Conservation (phyloP, 1,140 invertebrate species). For the Bombus huntii region DNA sequence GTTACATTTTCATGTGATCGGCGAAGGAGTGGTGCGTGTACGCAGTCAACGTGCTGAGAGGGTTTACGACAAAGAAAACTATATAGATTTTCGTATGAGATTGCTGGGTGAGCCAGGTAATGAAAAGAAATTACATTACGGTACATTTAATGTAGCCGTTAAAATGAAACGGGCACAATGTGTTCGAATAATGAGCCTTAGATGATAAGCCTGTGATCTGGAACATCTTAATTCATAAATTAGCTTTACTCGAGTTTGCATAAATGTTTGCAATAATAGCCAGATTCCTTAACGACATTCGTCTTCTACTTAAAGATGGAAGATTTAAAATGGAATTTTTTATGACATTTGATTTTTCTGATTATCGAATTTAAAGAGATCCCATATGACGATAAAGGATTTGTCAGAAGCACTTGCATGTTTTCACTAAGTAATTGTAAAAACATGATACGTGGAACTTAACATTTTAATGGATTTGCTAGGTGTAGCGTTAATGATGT, state of each 20-base stretch:
- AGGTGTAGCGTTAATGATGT: not conserved
- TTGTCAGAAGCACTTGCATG: not conserved
- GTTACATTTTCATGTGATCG: constrained; percentile 96
- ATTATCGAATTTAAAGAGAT: not conserved
- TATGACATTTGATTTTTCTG: not conserved
- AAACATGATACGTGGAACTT: no score
- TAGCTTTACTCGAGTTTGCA: not conserved
- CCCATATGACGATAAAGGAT: not conserved
- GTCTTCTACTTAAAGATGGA: not conserved
- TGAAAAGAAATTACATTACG: constrained; percentile 42
- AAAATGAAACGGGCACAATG: constrained; percentile 9
- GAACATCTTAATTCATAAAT: constrained; percentile 27
- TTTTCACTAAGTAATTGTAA: not conserved
- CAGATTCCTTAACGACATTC: not conserved
- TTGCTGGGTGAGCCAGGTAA: constrained; percentile 94
- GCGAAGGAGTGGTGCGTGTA: constrained; percentile 94
- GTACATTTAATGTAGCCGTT: constrained; percentile 10
- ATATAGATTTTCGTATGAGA: constrained; percentile 97
- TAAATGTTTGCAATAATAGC: not conserved
- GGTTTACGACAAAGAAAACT: constrained; percentile 95
- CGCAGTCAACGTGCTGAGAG: constrained; percentile 90
- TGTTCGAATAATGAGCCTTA: constrained; percentile 7
- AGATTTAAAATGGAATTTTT: not conserved
- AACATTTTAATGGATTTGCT: not conserved
- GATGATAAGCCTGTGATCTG: not conserved